A percentile compares a stretch with the other conserved stretches of the same genome.
Conservation (phyloP, 2,888 invertebrate genomes). For the Pseudolycoriella hygida region DNA sequence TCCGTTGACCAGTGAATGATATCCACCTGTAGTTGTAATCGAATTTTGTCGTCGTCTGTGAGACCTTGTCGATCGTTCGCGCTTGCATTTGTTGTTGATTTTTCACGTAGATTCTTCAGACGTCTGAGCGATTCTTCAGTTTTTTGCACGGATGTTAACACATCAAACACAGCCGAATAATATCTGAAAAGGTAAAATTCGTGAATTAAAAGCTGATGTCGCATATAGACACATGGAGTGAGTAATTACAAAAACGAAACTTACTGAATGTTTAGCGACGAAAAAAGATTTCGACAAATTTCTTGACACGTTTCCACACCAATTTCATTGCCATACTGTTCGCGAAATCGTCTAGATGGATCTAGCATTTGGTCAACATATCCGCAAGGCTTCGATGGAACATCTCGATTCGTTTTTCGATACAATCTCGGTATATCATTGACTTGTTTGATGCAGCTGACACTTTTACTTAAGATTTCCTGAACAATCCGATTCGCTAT, state of each 20-base stretch:
- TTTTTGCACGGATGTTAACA: constrained; percentile 81
- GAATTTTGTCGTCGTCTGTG: constrained; percentile 87
- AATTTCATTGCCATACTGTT: constrained; percentile 28
- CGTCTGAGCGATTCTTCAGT: constrained; percentile 88
- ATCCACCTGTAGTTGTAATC: constrained; percentile 76
- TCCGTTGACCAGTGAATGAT: constrained; percentile 54
- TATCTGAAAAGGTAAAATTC: constrained; percentile 32
- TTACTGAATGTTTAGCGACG: not conserved
- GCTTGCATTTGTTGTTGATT: constrained; percentile 23
- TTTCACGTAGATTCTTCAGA: constrained; percentile 66
- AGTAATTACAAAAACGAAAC: not conserved
- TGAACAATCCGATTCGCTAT: constrained; percentile 16
- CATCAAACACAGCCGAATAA: constrained; percentile 61
- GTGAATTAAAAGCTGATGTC: not conserved
- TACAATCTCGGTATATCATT: constrained; percentile 87
- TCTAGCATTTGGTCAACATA: constrained; percentile 53
- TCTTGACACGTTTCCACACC: constrained; percentile 17
- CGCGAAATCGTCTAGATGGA: constrained; percentile 33
- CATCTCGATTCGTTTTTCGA: constrained; percentile 76
- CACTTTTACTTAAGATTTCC: constrained; percentile 30
- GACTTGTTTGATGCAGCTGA: constrained; percentile 56
- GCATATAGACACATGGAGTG: no score
- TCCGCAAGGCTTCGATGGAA: constrained; percentile 60
- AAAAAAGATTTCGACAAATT: not conserved
- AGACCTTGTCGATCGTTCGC: constrained; percentile 24